Evolutionary conservation across 2,797 vertebrate genomes (phyloP), one percentile per base, ranked within the genome.

Genomic region (Erpetoichthys calabaricus): DNA sequence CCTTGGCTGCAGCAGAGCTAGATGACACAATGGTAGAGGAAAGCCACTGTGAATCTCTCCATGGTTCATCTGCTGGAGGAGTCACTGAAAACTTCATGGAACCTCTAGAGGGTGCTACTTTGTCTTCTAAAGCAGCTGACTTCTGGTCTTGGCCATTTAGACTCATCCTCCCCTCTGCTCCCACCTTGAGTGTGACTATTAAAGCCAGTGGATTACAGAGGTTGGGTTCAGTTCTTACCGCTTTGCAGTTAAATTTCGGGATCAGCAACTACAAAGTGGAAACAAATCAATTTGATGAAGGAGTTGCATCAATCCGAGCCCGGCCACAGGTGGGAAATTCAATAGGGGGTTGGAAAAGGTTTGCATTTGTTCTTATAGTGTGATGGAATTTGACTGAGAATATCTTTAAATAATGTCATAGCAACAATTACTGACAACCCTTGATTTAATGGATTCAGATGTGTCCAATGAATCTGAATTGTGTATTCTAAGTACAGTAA

Each of bases 301-400:
- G 86, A 4, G 74, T 99, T 10, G 78, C 87, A 0, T 97, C 96
- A 53, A 79, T 98, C 68, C 75, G 95, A 67, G 96, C 95, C 4
- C 80, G 86, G 60, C 95, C 96, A 1, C 89, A 86, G 89, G 95
- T 98, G 71, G 76, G 60, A 1, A 0, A 10, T 45, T 25, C 25
- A 25, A 25, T 25, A 25, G 25, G 25, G 25, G 2, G 25, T 25
- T 25, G n/a, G n/a, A n/a, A n/a, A n/a, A n/a, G n/a, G n/a, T n/a
- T n/a, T n/a, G n/a, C n/a, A n/a, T n/a, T 25, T 25, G 25, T 25
- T 25, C 25, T 25, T 25, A n/a, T n/a, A 25, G 25, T 25, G 25
- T 25, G 25, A 25, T 25, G 25, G 25, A 25, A 25, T 25, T 25
- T 25, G 25, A 25, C 25, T 25, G 25, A 1, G 25, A 25, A 25